A percentile compares a stretch with the other conserved stretches of the same genome.
Evolutionary conservation across 2,888 invertebrate species (phyloP).

Genomic region (Cactoblastis cactorum): DNA sequence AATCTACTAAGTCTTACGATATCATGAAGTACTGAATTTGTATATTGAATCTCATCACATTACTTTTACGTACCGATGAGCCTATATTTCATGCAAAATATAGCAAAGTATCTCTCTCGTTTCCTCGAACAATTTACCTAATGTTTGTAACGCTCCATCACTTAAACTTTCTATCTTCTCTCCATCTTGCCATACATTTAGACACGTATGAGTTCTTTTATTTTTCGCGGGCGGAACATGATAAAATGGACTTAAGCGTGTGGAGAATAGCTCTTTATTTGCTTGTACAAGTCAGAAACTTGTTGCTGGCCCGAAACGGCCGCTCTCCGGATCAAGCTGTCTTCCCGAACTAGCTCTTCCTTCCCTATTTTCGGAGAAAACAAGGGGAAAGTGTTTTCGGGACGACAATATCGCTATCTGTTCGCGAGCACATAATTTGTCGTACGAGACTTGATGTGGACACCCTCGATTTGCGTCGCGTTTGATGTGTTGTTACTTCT

Average conservation of each 20-base stretch:
- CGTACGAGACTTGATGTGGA: conserved; percentile 53
- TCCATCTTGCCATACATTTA: conserved; percentile 40
- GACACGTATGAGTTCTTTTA: conserved; percentile 53
- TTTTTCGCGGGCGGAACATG: conserved; percentile 29
- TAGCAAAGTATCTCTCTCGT: conserved; percentile 32
- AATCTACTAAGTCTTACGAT: not conserved
- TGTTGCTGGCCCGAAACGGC: conserved; percentile 66
- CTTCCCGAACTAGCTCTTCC: conserved; percentile 64
- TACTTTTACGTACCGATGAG: conserved; percentile 8
- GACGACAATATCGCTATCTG: conserved; percentile 63
- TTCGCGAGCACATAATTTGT: conserved; percentile 65
- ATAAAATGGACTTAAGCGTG: conserved; percentile 41
- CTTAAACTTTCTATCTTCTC: conserved; percentile 56
- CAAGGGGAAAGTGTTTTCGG: conserved; percentile 66
- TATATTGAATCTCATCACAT: conserved; percentile 5
- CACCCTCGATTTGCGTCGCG: conserved; percentile 38
- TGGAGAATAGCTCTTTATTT: conserved; percentile 44
- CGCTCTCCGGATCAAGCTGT: conserved; percentile 68
- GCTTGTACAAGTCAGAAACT: conserved; percentile 46
- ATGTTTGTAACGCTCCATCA: conserved; percentile 56
- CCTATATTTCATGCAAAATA: conserved; percentile 20
- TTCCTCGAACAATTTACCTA: conserved; percentile 47
- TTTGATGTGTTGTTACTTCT: conserved; percentile 34
- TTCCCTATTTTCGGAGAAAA: conserved; percentile 60
- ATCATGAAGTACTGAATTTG: not conserved